Percentiles rank a stretch among this genome's conserved stretches.
These are phyloP conservation scores for Drosophila rellima DNA, from an alignment of 2,888 invertebrate species.

Conservation along the genomic window DNA sequence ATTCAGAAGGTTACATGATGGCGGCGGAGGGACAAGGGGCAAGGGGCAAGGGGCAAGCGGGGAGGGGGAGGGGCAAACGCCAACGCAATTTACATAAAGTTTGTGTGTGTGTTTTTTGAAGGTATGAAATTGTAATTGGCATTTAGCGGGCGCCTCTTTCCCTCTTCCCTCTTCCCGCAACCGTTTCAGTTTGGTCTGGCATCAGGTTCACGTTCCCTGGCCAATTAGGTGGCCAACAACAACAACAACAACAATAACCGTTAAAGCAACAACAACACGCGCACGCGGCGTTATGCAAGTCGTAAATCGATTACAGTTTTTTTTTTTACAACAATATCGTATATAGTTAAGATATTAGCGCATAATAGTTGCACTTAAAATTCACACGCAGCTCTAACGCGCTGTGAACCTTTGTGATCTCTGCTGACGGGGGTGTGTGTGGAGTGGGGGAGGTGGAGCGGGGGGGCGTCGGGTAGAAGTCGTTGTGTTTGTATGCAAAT, in stretches of 20 bases:
- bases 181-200: constrained; percentile 16
- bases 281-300: constrained; percentile 59
- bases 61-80: not conserved
- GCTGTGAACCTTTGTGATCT: constrained; percentile 8
- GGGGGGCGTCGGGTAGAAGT: too few relatives aligned
- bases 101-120: not conserved
- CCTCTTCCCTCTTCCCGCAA: too few relatives aligned
- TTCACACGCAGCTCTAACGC: constrained; percentile 46
- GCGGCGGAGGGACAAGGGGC: not conserved
- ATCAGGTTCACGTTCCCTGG: constrained; percentile 35
- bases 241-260: constrained; percentile 2
- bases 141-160: constrained; percentile 41
- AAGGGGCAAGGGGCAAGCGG: not conserved
- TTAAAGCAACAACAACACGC: constrained; percentile 8
- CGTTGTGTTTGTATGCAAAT: constrained; percentile 68
- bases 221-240: constrained; percentile 37
- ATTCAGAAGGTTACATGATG: constrained; percentile 65
- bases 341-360: constrained; percentile 47
- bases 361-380: constrained; percentile 44
- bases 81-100: constrained; percentile 53
- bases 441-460: not conserved
- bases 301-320: constrained; percentile 53
- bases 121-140: constrained; percentile 47
- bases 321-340: constrained; percentile 34
- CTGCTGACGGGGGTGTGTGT: not conserved